Evolutionary conservation across 2,113 vertebrate species (phyloP), one percentile per base, ranked within the genome.

Genomic region (Apeltes quadracus): DNA sequence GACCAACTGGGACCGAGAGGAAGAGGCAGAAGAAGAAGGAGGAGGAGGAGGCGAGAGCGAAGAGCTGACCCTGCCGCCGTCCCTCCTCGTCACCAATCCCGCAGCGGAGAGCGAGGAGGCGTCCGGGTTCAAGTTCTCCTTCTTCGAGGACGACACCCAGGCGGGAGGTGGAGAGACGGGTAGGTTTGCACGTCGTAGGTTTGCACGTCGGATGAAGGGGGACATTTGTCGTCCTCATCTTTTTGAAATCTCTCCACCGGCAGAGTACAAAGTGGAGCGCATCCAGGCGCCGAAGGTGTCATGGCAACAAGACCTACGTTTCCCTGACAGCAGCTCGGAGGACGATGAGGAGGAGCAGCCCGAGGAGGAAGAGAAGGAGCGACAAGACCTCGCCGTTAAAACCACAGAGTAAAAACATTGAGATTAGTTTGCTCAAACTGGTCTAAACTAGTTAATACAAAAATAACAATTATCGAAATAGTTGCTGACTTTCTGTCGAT

Each of bases 271-370:
- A 62, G 29, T 88, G 32, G 94, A 93, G 90, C 64, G 66, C 34
- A 85, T 96, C 76, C 94, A 92, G 68, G 82, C 84, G 0, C 78
- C 89, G 1, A 94, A 93, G 90, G 82, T 93, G 50, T 71, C 92
- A 0, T 96, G 95, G 96, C 95, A 95, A 67, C 93, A 88, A 75
- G 94, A 96, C 78, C 92, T 92, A 43, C 91, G 81, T 79, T 96
- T 96, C 84, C 94, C 94, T 29, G 97, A 98, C 77, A 97, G 96
- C 92, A 98, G 96, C 88, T 96, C 96, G 7, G 96, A 96, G 63
- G 93, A 93, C 13, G 95, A 94, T 0, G 93, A 95, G 13, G 90
- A 92, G 8, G 80, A 91, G 0, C 79, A 90, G 0, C 81, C 91
- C 6, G 76, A 4, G 22, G 48, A 73, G 22, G 58, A 73, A 22